phyloP scores from a whole-genome alignment of 2,113 vertebrate genomes.

The Galeopterus variegatus region DNA sequence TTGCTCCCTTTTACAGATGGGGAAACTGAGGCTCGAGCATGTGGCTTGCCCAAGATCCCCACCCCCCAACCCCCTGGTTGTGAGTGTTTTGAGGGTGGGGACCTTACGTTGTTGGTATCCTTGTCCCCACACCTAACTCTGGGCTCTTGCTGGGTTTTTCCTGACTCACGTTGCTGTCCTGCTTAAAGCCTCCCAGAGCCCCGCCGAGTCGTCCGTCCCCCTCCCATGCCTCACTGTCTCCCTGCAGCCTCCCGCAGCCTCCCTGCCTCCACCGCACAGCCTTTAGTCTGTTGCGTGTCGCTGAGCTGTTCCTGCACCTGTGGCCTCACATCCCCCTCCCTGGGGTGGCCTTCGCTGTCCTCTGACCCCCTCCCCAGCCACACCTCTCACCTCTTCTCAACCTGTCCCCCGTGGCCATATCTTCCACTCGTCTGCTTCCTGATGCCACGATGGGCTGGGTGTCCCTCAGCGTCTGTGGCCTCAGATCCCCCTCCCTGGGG shows the following conservation, averaged over 20 bases:
- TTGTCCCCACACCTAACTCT: neutral
- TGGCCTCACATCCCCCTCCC: neutral
- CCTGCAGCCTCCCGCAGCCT: neutral
- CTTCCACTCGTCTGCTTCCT: neutral
- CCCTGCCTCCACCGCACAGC: neutral
- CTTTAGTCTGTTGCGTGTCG: fast-evolving
- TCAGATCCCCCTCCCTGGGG: neutral
- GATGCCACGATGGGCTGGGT: too few species aligned
- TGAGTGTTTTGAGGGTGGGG: neutral
- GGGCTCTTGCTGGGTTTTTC: neutral
- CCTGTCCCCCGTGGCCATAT: too few species aligned
- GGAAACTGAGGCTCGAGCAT: neutral
- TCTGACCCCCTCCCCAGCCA: neutral
- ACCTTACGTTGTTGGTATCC: neutral
- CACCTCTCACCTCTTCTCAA: too few species aligned
- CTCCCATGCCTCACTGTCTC: neutral
- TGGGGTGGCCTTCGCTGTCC: neutral
- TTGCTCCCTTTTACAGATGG: neutral
- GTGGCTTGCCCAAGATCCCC: fast-evolving
- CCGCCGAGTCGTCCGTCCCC: neutral
- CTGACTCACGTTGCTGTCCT: fast-evolving
- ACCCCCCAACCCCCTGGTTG: fast-evolving
- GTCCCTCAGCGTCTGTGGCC: too few species aligned
- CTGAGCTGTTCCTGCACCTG: neutral
- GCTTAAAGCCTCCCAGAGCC: neutral